Conservation (phyloP, 1,140 invertebrate species). For the Ericerus pela region DNA sequence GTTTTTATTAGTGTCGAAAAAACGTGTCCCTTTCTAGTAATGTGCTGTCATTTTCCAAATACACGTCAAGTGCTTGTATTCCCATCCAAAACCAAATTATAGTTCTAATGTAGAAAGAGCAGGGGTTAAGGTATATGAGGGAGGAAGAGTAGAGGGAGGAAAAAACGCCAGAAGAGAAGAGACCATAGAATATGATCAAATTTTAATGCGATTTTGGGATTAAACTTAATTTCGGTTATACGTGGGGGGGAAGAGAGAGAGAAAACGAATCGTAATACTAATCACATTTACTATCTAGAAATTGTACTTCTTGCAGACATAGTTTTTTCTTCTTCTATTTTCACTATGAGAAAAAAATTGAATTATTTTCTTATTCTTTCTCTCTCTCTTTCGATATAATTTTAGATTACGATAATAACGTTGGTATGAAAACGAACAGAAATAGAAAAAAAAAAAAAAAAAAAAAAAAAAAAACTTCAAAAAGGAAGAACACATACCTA, state of each 20-base stretch:
- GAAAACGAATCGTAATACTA: background rate
- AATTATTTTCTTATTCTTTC: background rate
- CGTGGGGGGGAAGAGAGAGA: background rate
- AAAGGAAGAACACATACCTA: background rate
- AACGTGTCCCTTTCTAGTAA: constrained; percentile 9
- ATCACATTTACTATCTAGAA: background rate
- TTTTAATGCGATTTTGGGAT: constrained; percentile 5
- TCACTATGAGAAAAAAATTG: too few species aligned
- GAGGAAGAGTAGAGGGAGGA: too few species aligned
- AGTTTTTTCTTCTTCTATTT: background rate
- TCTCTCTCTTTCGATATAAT: background rate
- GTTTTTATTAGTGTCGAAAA: constrained; percentile 9
- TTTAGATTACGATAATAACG: background rate
- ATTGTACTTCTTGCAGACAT: background rate
- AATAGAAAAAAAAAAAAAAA: too few species aligned
- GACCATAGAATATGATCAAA: constrained; percentile 2
- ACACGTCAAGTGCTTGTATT: constrained; percentile 11
- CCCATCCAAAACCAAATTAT: constrained; percentile 10
- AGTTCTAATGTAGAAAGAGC: background rate
- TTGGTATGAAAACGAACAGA: too few species aligned
- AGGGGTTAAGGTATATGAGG: too few species aligned
- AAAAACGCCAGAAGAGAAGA: too few species aligned
- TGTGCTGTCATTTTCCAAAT: constrained; percentile 9
- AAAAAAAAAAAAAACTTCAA: background rate
- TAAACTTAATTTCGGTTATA: background rate